phyloP scores from a whole-genome alignment of 2,797 vertebrate genomes.

The Cossypha caffra region DNA sequence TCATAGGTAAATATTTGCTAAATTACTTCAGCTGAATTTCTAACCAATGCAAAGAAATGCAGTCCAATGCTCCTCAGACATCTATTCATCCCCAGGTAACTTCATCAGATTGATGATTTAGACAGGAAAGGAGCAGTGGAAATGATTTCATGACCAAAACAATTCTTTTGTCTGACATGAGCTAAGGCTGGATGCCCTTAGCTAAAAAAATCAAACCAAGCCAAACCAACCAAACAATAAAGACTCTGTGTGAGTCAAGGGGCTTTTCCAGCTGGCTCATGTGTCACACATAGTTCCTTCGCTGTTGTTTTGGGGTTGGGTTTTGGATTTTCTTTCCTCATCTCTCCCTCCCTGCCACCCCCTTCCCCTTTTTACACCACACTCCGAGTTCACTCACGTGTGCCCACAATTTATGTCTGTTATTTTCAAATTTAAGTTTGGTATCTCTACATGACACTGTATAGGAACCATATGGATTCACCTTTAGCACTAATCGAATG shows the following conservation, averaged over 20 bases:
- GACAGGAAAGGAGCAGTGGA: not conserved
- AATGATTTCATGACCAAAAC: not conserved
- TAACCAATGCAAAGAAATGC: not conserved
- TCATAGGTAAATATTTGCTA: not conserved
- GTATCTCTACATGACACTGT: not conserved
- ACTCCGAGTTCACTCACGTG: not conserved
- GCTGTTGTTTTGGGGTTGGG: not conserved
- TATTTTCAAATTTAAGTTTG: not conserved
- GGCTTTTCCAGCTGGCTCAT: conserved; percentile 28
- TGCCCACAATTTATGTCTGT: not conserved
- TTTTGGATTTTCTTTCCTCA: not conserved
- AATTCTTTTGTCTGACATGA: not conserved
- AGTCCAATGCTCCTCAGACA: not conserved
- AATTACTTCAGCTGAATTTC: not conserved
- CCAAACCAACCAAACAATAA: not conserved
- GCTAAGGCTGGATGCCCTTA: not conserved
- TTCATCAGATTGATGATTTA: not conserved
- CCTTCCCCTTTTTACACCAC: not conserved
- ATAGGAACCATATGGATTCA: conserved; percentile 28
- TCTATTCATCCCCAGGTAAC: not conserved
- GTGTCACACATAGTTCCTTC: not conserved
- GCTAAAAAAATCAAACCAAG: not conserved
- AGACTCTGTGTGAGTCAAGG: not conserved
- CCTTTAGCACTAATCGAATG: not conserved
- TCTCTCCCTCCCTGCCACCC: fast-evolving